Conservation (phyloP, 2,113 vertebrate genomes). For the Perccottus glenii region DNA sequence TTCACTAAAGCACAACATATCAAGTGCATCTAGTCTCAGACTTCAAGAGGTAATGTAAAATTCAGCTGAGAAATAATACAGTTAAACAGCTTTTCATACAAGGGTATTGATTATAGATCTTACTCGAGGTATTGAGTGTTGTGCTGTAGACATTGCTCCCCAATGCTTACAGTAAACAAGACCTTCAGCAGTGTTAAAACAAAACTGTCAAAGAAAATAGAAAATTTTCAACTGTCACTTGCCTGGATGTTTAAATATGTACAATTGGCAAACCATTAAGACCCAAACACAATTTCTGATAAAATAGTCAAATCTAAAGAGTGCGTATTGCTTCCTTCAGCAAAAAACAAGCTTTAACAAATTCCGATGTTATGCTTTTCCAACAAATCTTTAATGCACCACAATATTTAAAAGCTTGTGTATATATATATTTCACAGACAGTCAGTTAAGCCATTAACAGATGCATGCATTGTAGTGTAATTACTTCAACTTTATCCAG, state of each 20-base stretch:
- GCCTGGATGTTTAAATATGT: too few species aligned
- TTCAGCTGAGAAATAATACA: not conserved
- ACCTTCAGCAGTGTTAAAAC: not conserved
- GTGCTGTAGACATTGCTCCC: not conserved
- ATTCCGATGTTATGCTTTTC: too few species aligned
- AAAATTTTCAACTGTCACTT: too few species aligned
- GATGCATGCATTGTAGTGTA: not conserved
- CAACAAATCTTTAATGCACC: too few species aligned
- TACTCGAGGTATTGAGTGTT: not conserved
- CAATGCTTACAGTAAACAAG: slow-evolving; percentile 33
- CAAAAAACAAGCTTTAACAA: too few species aligned
- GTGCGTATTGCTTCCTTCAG: too few species aligned
- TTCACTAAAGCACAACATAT: slow-evolving; percentile 24
- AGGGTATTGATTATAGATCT: too few species aligned
- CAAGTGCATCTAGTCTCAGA: slow-evolving; percentile 19
- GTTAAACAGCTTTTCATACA: not conserved
- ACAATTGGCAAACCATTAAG: too few species aligned
- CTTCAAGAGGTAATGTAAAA: slow-evolving; percentile 1
- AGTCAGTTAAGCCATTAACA: not conserved
- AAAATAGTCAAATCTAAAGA: too few species aligned
- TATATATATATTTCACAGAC: too few species aligned
- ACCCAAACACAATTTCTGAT: too few species aligned
- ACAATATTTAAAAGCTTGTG: not conserved
- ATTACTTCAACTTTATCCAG: slow-evolving; percentile 7
- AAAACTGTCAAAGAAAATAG: too few species aligned